Base-by-base conservation (phyloP, 1,140 invertebrate species). In the Macrobrachium nipponense region DNA sequence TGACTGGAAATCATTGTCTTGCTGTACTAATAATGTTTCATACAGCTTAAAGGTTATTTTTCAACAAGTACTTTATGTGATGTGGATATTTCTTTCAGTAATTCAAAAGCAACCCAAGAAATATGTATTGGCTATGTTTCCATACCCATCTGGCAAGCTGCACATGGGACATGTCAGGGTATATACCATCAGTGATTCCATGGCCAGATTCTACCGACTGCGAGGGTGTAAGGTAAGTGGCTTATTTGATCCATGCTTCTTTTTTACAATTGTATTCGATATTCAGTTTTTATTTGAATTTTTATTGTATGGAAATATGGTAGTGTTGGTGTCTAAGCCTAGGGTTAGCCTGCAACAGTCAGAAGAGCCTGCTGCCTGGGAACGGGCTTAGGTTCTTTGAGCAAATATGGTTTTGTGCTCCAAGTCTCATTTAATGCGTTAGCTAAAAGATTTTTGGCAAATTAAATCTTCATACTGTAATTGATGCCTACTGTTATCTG, bases 121-220 rank as follows among this genome's bases (percentile, higher is more conserved):
- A 90, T 99, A 99, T 93, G 94, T 98, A 2, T 91, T 99, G 18
- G 97, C 98, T 10, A 99, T 99, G 98, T 99, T 99, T 93, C 99
- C 98, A 0, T 99, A 99, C 93, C 98, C 98, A 15, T 99, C 98
- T 82, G 98, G 98, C 27, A 94, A 95, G 79, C 93, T 99, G 12
- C 99, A 99, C 91, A 97, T 99, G 96, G 99, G 99, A 0, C 99
- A 99, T 94, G 96, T 99, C 36, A 92, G 99, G 89, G 97, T 99
- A 3, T 99, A 99, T 90, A 95, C 97, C 18, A 97, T 99, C 88
- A 97, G 97, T 90, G 99, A 99, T 92, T 93, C 95, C 0, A 93
- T 99, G 89, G 95, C 98, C 51, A 92, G 97, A 84, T 99, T 96
- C 92, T 94, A 98, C 89, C 92, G 94, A 89, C 93, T 97, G 91